A percentile compares a stretch with the other conserved stretches of the same genome.
phyloP scores from a whole-genome alignment of 2,797 vertebrate genomes.

The Crypturellus tataupa region DNA sequence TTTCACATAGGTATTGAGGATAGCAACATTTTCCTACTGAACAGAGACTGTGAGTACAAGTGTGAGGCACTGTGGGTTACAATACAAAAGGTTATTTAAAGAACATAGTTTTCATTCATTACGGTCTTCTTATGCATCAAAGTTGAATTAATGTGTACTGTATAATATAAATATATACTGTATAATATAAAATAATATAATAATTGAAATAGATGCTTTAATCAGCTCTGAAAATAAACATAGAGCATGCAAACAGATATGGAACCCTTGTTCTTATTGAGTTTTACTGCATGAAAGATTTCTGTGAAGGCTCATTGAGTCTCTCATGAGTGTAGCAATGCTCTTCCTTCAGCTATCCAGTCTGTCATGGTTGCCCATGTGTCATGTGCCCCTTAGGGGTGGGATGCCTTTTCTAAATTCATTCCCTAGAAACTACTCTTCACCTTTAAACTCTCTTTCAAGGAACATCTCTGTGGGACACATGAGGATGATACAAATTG shows the following conservation, averaged over 20 bases:
- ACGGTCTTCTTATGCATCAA: background rate
- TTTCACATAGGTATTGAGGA: background rate
- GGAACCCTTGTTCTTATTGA: background rate
- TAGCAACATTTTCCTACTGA: slow-evolving; percentile 12
- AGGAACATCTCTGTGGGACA: background rate
- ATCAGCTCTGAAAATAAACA: background rate
- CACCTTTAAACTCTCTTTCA: background rate
- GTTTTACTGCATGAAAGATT: background rate
- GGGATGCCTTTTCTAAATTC: background rate
- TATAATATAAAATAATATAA: background rate
- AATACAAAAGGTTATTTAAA: slow-evolving; percentile 10
- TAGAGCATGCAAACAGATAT: background rate
- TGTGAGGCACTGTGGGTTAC: background rate
- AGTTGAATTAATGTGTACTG: background rate
- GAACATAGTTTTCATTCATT: background rate
- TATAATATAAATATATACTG: background rate
- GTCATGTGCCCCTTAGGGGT: background rate
- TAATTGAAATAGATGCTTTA: background rate
- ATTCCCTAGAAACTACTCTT: background rate
- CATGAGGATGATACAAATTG: background rate
- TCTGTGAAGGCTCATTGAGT: background rate
- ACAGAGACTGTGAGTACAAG: background rate
- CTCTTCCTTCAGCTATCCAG: background rate
- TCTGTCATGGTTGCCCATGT: background rate
- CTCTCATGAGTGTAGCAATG: background rate